These are phyloP conservation scores for Rallus limicola DNA, from an alignment of 2,113 vertebrate species.

Conservation along the genomic window DNA sequence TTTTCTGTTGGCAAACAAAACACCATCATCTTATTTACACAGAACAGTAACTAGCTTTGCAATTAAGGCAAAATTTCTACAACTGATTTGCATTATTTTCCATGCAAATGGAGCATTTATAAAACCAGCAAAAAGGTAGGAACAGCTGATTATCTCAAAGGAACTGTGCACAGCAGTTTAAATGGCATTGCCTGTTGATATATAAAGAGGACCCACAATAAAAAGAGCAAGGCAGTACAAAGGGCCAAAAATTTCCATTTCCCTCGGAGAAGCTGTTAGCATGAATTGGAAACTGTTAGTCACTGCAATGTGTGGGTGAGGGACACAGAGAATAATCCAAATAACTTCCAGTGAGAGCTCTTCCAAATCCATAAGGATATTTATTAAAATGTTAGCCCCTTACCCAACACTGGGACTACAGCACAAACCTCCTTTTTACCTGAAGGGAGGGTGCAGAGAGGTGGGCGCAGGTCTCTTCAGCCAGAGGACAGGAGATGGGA, in stretches of 20 bases:
- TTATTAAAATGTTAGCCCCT: neutral
- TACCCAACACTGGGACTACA: neutral
- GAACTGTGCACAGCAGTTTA: accelerated
- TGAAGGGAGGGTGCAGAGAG: too few relatives aligned
- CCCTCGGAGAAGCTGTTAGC: neutral
- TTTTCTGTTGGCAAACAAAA: constrained; percentile 7
- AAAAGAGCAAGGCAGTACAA: neutral
- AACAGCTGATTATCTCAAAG: neutral
- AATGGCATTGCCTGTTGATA: neutral
- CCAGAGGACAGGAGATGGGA: too few relatives aligned
- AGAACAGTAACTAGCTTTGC: neutral
- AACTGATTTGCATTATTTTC: neutral
- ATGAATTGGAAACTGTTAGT: neutral
- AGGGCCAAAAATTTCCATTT: neutral
- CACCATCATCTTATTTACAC: constrained; percentile 17
- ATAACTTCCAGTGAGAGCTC: neutral
- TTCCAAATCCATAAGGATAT: neutral
- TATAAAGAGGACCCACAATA: neutral
- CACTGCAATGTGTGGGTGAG: neutral
- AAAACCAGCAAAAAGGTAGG: neutral
- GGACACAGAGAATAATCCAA: neutral
- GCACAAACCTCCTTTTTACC: too few relatives aligned
- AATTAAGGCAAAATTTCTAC: constrained; percentile 10
- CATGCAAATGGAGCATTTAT: neutral
- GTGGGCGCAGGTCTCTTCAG: too few relatives aligned